Evolutionary conservation across 30 jellyfish, hydroid and myxozoan genomes (phyloP), one percentile per base, ranked within the genome.

Genomic region (Hydra vulgaris): DNA sequence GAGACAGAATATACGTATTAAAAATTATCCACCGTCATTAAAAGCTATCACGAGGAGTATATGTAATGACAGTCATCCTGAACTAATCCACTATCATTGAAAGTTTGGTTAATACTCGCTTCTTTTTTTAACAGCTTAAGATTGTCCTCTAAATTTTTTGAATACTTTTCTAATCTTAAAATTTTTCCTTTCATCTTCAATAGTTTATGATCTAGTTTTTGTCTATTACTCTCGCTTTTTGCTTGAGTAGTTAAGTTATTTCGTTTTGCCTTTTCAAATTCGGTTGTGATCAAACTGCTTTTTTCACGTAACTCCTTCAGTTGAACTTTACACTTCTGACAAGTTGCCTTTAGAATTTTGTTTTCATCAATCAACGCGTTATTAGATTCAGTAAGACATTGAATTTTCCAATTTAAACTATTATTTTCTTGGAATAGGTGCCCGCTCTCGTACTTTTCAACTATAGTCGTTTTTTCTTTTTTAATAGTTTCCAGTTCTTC

Each of bases 31-130:
- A n/a, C n/a, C n/a, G n/a, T n/a, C n/a, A n/a, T n/a, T n/a, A n/a
- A n/a, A n/a, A n/a, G n/a, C n/a, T n/a, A n/a, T 40, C 61, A 40
- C 61, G 61, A 3, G 61, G 7, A 5, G 15, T 3, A n/a, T 68
- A 78, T 16, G 54, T 78, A 78, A 23, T 53, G 77, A 15, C 79
- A 78, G 25, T 78, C 85, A 52, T 78, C 77, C 81, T 78, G 85
- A 0, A 74, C 80, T 78, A 78, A 61, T 25, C 85, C 85, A 23
- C 85, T 78, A 26, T 78, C 85, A 78, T 78, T 61, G 68, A 78
- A 78, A 18, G 77, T 78, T 55, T 61, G 61, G 25, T 75, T 23
- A 23, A 26, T 70, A 23, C 54, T 66, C 8, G 17, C 23, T 66
- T 78, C 53, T 61, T 78, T 78, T 53, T 61, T 78, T 53, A 54